Evolutionary conservation across 2,113 vertebrate species (phyloP), one percentile per base, ranked within the genome.

Genomic region (Speoplatyrhinus poulsoni): DNA sequence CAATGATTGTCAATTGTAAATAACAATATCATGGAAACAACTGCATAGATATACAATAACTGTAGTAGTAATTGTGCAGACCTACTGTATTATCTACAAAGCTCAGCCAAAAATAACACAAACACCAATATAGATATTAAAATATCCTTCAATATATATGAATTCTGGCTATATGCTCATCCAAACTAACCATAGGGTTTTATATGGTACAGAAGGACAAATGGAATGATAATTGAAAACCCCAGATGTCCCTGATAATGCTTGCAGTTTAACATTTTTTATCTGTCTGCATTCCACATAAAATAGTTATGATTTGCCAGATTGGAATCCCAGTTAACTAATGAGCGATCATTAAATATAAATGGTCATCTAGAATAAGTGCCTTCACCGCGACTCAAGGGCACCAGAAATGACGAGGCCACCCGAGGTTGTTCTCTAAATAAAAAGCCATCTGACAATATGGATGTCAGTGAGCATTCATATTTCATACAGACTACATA

Each of bases 131-230:
- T 11, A 9, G 52, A 78, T 3, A 73, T 66, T 3, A 3, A 72
- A 63, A 68, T 10, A 11, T 55, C 36, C 12, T 64, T 65, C 72
- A 68, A 84, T 80, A 0, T 70, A 68, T 59, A 79, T 62, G 73
- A 12, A 19, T 36, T 60, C 10, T 46, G 36, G 46, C 33, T 47
- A 58, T 55, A 69, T 12, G 13, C 12, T 48, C 13, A 72, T 7
- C 3, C 13, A 26, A 54, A 62, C 36, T 13, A 32, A 41, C n/a
- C 9, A 13, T 26, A 10, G 4, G 4, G 56, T 17, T 55, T 17
- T 13, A 52, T 63, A 17, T 66, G 48, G 10, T 33, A n/a, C 41
- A 6, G 50, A 17, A 13, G 52, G 52, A 53, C 12, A 53, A 53
- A 53, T 48, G 4, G 33, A 66, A 33, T 32, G 19, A 32, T 12